Conservation (phyloP, 2,888 invertebrate genomes). For the Lamproptera curius region DNA sequence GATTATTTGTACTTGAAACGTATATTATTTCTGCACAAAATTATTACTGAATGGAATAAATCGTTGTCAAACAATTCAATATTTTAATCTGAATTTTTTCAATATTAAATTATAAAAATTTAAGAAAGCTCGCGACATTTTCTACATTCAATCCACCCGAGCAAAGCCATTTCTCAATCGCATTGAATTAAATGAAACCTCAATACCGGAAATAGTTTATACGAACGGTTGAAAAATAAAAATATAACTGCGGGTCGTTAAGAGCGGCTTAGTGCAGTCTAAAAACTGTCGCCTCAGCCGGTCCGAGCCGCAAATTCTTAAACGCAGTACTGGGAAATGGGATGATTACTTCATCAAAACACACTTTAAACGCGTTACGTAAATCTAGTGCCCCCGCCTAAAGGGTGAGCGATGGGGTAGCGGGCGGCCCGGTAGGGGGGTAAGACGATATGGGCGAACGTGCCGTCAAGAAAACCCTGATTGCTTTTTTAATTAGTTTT, state of each 20-base stretch:
- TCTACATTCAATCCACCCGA: no score
- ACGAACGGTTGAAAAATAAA: no score
- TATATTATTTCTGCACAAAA: no score
- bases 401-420: constrained; percentile 51
- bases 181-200: constrained; percentile 28
- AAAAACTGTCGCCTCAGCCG: constrained; percentile 50
- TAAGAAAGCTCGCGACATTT: no score
- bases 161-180: neutral
- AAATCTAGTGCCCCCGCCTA: constrained; percentile 72
- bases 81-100: no score
- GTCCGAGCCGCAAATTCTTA: constrained; percentile 72
- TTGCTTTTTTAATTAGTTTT: constrained; percentile 79
- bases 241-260: constrained; percentile 63
- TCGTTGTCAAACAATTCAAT: no score
- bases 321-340: constrained; percentile 75
- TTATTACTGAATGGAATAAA: no score
- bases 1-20: no score
- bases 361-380: constrained; percentile 79
- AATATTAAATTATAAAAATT: no score
- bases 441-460: constrained; percentile 79
- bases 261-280: constrained; percentile 61
- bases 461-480: constrained; percentile 79
- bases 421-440: constrained; percentile 59
- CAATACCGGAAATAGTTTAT: no score
- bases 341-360: constrained; percentile 79